Conservation (phyloP, 2,888 invertebrate genomes). For the Coenonympha glycerion region DNA sequence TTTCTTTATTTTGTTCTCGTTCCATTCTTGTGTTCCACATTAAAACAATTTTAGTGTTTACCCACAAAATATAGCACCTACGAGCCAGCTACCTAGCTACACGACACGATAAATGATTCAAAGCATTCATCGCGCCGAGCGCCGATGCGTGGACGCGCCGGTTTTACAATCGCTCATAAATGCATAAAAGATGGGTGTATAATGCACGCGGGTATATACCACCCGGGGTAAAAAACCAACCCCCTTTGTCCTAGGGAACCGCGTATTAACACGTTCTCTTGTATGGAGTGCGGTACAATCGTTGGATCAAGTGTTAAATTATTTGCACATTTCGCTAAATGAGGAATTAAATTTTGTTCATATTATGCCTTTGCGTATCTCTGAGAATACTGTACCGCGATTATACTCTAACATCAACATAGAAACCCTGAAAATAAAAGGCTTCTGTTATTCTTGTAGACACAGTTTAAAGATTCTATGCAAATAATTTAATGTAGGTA, state of each 20-base stretch:
- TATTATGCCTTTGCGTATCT: no score
- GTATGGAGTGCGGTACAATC: slow-evolving; percentile 28
- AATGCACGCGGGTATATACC: slow-evolving; percentile 27
- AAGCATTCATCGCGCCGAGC: slow-evolving; percentile 30
- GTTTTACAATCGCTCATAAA: slow-evolving; percentile 52
- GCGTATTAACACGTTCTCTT: slow-evolving; percentile 50
- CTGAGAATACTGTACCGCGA: no score
- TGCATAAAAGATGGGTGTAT: slow-evolving; percentile 41
- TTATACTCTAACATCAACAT: no score
- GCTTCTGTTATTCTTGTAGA: no score
- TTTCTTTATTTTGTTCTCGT: neutral
- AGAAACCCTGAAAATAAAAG: no score
- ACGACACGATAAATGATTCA: slow-evolving; percentile 34
- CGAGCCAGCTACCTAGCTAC: slow-evolving; percentile 36
- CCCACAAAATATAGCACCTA: slow-evolving; percentile 18
- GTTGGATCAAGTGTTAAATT: slow-evolving; percentile 15
- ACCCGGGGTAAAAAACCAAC: slow-evolving; percentile 35
- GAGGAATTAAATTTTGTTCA: no score
- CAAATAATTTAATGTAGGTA: no score
- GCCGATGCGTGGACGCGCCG: slow-evolving; percentile 46
- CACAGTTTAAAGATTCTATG: no score
- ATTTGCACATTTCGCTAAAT: no score
- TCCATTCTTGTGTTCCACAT: neutral
- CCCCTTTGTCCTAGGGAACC: slow-evolving; percentile 49
- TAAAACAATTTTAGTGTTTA: slow-evolving; percentile 5